Percentiles rank a stretch among this genome's conserved stretches.
Conservation (phyloP, 1,140 invertebrate genomes). For the Drosophila neocordata region DNA sequence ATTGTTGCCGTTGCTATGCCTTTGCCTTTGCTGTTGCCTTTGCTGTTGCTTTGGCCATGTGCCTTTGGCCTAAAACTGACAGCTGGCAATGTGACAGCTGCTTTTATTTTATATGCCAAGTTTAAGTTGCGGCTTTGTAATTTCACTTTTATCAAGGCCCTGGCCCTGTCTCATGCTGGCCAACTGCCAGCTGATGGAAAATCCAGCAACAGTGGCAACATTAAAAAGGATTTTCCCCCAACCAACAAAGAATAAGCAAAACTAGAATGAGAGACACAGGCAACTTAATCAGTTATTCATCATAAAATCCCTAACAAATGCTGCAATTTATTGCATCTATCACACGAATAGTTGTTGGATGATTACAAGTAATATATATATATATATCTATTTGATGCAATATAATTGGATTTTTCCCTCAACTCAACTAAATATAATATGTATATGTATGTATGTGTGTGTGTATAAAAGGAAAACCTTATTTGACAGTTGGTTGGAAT, state of each 20-base stretch:
- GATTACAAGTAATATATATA: neutral
- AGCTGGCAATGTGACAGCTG: constrained; percentile 53
- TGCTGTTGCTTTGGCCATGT: constrained; percentile 23
- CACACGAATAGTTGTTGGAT: neutral
- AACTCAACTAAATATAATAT: constrained; percentile 2
- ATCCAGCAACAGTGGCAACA: constrained; percentile 26
- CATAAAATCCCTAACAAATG: constrained; percentile 10
- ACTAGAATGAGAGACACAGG: neutral
- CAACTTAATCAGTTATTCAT: constrained; percentile 23
- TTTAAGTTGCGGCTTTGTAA: constrained; percentile 49
- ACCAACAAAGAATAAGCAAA: too few species aligned
- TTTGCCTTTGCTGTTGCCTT: constrained; percentile 13
- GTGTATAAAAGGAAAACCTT: neutral
- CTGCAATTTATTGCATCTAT: constrained; percentile 30
- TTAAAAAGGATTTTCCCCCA: constrained; percentile 9
- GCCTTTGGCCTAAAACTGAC: constrained; percentile 19
- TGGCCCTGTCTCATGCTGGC: constrained; percentile 28
- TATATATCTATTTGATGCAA: constrained; percentile 10
- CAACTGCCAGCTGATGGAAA: constrained; percentile 22
- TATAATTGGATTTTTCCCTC: constrained; percentile 5
- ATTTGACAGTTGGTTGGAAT: constrained; percentile 12
- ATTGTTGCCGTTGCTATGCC: constrained; percentile 15
- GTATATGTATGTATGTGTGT: too few species aligned
- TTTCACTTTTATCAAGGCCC: constrained; percentile 38
- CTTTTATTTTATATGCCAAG: constrained; percentile 50